These are phyloP conservation scores for Sitobion miscanthi DNA, from an alignment of 1,140 invertebrate genomes.

Conservation along the genomic window DNA sequence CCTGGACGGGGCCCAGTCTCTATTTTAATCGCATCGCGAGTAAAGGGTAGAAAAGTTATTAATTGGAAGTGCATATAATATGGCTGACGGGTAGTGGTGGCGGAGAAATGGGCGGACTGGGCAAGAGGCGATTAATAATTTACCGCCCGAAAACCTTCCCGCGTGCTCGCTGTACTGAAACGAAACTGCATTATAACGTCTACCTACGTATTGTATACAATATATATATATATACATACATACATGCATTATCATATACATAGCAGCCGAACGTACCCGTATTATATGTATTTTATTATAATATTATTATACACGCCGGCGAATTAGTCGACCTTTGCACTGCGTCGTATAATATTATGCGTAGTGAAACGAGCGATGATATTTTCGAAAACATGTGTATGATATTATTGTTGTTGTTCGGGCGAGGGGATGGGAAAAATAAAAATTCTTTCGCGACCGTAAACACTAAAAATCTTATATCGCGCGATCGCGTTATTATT, in stretches of 20 bases:
- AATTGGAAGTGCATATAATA: constrained; percentile 13
- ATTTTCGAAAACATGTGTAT: background rate
- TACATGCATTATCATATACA: background rate
- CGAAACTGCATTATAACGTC: background rate
- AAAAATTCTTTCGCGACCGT: background rate
- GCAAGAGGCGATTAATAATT: constrained; percentile 25
- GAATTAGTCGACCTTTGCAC: background rate
- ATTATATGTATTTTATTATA: background rate
- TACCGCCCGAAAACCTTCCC: constrained; percentile 3
- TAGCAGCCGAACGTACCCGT: background rate
- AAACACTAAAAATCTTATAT: background rate
- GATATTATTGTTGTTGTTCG: background rate
- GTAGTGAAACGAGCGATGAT: background rate
- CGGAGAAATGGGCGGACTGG: background rate
- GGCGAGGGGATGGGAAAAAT: background rate
- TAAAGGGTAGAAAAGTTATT: constrained; percentile 37
- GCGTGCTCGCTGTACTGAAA: background rate
- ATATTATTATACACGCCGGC: background rate
- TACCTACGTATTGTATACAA: background rate
- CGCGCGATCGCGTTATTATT: background rate
- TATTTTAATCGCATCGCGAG: background rate
- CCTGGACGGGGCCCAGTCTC: background rate
- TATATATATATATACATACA: background rate
- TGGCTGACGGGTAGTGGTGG: background rate
- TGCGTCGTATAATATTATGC: background rate